Evolutionary conservation across 1,140 invertebrate genomes (phyloP).

Genomic region (Aporrectodea caliginosa): DNA sequence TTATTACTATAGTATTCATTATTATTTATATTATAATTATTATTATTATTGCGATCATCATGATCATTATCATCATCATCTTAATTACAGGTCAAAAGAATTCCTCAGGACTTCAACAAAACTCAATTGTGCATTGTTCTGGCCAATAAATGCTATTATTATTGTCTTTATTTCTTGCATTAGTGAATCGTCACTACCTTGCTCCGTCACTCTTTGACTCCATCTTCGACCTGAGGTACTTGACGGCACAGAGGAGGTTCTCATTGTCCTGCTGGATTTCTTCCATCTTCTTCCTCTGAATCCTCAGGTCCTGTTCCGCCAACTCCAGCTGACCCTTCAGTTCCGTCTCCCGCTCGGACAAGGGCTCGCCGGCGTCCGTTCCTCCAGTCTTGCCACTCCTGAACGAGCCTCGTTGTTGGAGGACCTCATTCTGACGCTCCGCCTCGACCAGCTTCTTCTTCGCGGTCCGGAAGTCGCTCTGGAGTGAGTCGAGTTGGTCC

Average conservation of each 20-base stretch:
- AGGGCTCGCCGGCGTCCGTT: neutral
- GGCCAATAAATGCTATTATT: too few relatives aligned
- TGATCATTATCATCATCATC: too few relatives aligned
- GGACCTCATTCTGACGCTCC: slow-evolving; percentile 89
- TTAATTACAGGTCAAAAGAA: too few relatives aligned
- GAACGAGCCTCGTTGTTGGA: slow-evolving; percentile 66
- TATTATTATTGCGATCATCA: too few relatives aligned
- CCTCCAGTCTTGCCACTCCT: neutral
- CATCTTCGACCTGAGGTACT: slow-evolving; percentile 24
- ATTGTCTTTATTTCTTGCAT: too few relatives aligned
- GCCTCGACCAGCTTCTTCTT: slow-evolving; percentile 79
- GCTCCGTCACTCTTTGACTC: slow-evolving; percentile 5
- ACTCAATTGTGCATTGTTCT: too few relatives aligned
- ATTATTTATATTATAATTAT: too few relatives aligned
- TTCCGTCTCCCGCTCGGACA: neutral
- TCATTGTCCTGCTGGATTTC: slow-evolving; percentile 66
- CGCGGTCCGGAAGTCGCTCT: slow-evolving; percentile 76
- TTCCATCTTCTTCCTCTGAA: slow-evolving; percentile 75
- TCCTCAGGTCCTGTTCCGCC: slow-evolving; percentile 77
- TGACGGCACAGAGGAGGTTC: slow-evolving; percentile 26
- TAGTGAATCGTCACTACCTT: too few relatives aligned
- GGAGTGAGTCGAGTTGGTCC: slow-evolving; percentile 81
- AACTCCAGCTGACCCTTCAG: slow-evolving; percentile 62
- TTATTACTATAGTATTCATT: too few relatives aligned
- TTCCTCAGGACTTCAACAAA: too few relatives aligned